Conservation (phyloP, 2,888 invertebrate genomes). For the Crossocerus cetratus region DNA sequence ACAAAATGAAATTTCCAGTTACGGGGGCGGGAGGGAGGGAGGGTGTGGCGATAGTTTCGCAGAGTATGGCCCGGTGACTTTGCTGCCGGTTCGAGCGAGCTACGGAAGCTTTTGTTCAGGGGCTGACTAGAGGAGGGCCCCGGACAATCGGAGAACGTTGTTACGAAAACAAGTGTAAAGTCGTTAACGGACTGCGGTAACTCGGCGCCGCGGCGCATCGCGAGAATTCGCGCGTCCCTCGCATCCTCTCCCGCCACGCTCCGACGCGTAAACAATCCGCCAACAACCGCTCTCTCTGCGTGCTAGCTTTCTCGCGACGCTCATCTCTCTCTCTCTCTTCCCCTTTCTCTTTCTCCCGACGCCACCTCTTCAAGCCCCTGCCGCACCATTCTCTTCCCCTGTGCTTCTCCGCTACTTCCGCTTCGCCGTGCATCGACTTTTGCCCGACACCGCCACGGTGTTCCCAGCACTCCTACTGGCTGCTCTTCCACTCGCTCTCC, state of each 20-base stretch:
- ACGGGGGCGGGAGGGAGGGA: slow-evolving; percentile 12
- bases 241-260: slow-evolving; percentile 14
- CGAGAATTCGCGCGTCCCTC: slow-evolving; percentile 40
- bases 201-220: slow-evolving; percentile 11
- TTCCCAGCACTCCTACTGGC: too few species aligned
- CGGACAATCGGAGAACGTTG: slow-evolving; percentile 38
- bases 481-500: too few species aligned
- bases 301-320: too few species aligned
- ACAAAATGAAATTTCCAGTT: slow-evolving; percentile 16
- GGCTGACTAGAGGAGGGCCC: slow-evolving; percentile 23
- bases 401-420: too few species aligned
- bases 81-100: slow-evolving; percentile 9
- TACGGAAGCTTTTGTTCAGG: slow-evolving; percentile 35
- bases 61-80: slow-evolving; percentile 28
- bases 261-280: slow-evolving; percentile 44
- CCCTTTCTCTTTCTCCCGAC: too few species aligned
- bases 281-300: slow-evolving; percentile 14
- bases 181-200: slow-evolving; percentile 48
- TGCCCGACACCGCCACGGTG: background rate
- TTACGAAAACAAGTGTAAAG: slow-evolving; percentile 50
- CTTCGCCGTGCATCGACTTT: background rate
- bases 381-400: too few species aligned
- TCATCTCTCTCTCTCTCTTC: too few species aligned
- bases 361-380: too few species aligned
- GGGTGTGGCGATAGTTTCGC: too few species aligned